phyloP scores from a whole-genome alignment of 2,113 vertebrate genomes.

The Eclectus roratus region DNA sequence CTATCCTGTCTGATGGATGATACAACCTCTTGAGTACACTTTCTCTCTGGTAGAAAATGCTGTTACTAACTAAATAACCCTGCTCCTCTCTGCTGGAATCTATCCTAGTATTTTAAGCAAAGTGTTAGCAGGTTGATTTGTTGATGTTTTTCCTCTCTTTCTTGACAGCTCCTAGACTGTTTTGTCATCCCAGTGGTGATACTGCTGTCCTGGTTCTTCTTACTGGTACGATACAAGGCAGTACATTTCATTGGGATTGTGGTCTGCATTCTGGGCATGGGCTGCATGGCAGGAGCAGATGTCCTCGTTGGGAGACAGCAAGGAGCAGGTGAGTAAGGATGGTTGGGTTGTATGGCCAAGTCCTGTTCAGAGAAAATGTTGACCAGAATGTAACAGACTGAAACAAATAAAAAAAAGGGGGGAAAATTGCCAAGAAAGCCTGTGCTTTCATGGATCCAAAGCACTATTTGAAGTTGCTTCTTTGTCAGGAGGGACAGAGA shows the following conservation, averaged over 20 bases:
- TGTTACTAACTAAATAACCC: neutral
- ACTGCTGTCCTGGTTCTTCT: constrained; percentile 94
- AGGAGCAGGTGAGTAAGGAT: constrained; percentile 81
- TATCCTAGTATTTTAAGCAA: neutral
- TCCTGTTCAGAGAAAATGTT: neutral
- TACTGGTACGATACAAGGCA: constrained; percentile 92
- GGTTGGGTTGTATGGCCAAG: neutral
- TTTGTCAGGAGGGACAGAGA: neutral
- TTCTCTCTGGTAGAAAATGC: neutral
- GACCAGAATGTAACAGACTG: neutral
- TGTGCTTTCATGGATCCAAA: neutral
- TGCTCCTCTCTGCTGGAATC: neutral
- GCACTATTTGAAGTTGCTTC: neutral
- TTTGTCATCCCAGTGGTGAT: constrained; percentile 94
- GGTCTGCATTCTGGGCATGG: constrained; percentile 91
- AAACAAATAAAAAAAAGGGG: neutral
- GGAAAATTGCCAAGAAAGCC: neutral
- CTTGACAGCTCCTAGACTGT: constrained; percentile 88
- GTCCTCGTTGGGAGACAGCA: constrained; percentile 89
- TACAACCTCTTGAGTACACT: neutral
- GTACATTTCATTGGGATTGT: constrained; percentile 89
- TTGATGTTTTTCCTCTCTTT: constrained; percentile 20
- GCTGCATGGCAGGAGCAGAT: constrained; percentile 94
- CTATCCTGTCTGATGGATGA: neutral
- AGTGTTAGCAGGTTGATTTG: neutral